Base-by-base conservation (phyloP, 2,113 vertebrate genomes). In the Irena cyanogastra region DNA sequence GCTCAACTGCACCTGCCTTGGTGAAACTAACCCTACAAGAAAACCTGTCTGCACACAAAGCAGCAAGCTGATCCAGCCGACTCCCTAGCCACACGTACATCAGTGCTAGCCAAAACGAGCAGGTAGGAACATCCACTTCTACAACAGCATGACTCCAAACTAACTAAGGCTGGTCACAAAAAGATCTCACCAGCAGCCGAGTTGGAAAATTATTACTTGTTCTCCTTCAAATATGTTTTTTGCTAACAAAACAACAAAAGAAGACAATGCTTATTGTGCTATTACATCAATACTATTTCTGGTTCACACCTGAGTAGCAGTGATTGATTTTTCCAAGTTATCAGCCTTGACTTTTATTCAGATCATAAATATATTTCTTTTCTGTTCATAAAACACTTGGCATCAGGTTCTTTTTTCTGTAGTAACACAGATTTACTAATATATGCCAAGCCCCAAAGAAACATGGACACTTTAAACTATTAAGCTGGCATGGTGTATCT, bases 61-160 rank as follows among this genome's bases (percentile, higher is more conserved):
- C 41, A 89, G 52, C 33, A 35, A 79, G 31, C 13, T 47, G 52
- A 54, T 41, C 41, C 68, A 77, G 50, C 64, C 50, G 39, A 59
- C 42, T 37, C 4, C 35, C 21, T 11, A 17, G 14, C 9, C 70
- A 47, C 0, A 0, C 0, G 0, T 22, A 30, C 20, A 22, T n/a
- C 31, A 16, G 27, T 24, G 33, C 31, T 56, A 79, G 66, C 28
- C 53, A 70, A 45, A 74, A 83, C 0, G 0, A 77, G 30, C 52
- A 89, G 21, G 52, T 66, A 52, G 37, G 39, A 94, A 63, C 42
- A 89, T 22, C 39, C 18, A 8, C 1, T 66, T 74, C 56, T 47
- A 13, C 30, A 84, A 24, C 7, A 45, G 33, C 21, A 31, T 1
- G 10, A 45, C 53, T 41, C 49, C 22, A 30, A 8, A 52, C 3